A percentile compares a stretch with the other conserved stretches of the same genome.
phyloP scores from a whole-genome alignment of 64 coral and sea anemone species.

The Pocillopora damicornis region DNA sequence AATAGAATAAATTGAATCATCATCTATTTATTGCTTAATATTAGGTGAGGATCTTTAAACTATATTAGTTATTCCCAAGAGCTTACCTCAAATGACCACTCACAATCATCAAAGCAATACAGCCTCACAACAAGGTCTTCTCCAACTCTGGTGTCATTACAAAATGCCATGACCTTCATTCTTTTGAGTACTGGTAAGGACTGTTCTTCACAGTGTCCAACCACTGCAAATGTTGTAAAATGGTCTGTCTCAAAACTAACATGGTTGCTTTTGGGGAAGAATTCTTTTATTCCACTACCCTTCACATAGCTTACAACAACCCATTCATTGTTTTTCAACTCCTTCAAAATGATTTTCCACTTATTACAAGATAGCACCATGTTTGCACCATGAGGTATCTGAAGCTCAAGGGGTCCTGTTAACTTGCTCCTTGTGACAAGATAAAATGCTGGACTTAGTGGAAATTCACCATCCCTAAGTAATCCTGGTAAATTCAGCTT shows the following conservation, averaged over 20 bases:
- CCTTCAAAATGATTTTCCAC: conserved; percentile 26
- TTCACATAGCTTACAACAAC: not conserved
- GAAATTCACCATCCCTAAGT: conserved; percentile 1
- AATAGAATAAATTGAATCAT: no score
- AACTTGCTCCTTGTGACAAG: not conserved
- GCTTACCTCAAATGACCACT: conserved; percentile 38
- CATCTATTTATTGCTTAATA: no score
- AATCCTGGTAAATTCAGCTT: not conserved
- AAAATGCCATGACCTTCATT: conserved; percentile 43
- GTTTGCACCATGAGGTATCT: conserved; percentile 35
- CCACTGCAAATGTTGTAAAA: conserved; percentile 41
- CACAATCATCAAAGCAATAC: conserved; percentile 40
- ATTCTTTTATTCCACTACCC: not conserved
- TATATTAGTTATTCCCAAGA: not conserved
- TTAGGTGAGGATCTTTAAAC: no score
- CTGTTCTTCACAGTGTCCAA: conserved; percentile 6
- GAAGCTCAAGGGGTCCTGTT: not conserved
- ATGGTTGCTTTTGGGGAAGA: conserved; percentile 10
- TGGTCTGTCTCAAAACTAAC: conserved; percentile 19
- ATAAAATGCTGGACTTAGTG: conserved; percentile 13
- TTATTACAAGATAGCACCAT: not conserved
- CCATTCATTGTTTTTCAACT: not conserved
- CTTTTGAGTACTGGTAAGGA: conserved; percentile 16
- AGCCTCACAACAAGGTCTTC: conserved; percentile 2
- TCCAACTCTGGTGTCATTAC: conserved; percentile 1